A percentile compares a stretch with the other conserved stretches of the same genome.
phyloP scores from a whole-genome alignment of 1,140 invertebrate genomes.

The Drosophila varians region DNA sequence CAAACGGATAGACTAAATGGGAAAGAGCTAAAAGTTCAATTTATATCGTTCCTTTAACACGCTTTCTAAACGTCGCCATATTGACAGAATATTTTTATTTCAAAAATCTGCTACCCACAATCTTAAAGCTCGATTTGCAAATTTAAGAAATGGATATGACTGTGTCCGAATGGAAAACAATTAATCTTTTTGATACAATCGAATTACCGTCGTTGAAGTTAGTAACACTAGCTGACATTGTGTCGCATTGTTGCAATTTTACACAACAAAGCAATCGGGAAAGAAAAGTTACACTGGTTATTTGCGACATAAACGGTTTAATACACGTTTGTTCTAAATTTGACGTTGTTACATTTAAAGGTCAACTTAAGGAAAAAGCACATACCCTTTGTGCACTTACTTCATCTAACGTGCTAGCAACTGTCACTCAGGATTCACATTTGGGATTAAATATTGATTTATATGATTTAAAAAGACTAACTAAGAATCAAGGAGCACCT shows the following conservation, averaged over 20 bases:
- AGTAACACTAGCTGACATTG: constrained; percentile 25
- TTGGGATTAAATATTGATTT: constrained; percentile 31
- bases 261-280: constrained; percentile 5
- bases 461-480: constrained; percentile 48
- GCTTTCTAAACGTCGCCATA: too few species aligned
- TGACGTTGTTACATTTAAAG: constrained; percentile 45
- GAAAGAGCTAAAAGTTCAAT: too few species aligned
- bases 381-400: constrained; percentile 51
- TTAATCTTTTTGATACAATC: constrained; percentile 43
- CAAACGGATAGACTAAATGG: too few species aligned
- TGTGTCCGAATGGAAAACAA: constrained; percentile 64
- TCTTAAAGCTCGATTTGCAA: too few species aligned
- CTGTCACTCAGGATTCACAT: constrained; percentile 19
- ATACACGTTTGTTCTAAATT: constrained; percentile 33
- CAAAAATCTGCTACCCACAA: too few species aligned
- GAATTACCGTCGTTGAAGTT: constrained; percentile 5
- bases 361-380: not conserved
- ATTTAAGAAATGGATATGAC: constrained; percentile 29
- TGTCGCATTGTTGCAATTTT: constrained; percentile 39
- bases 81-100: too few species aligned
- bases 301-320: constrained; percentile 50
- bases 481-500: constrained; percentile 35
- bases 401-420: constrained; percentile 37
- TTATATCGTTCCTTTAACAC: too few species aligned
- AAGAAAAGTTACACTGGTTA: constrained; percentile 21